These are phyloP conservation scores for Scortum barcoo DNA, from an alignment of 2,113 vertebrate species.

Conservation along the genomic window DNA sequence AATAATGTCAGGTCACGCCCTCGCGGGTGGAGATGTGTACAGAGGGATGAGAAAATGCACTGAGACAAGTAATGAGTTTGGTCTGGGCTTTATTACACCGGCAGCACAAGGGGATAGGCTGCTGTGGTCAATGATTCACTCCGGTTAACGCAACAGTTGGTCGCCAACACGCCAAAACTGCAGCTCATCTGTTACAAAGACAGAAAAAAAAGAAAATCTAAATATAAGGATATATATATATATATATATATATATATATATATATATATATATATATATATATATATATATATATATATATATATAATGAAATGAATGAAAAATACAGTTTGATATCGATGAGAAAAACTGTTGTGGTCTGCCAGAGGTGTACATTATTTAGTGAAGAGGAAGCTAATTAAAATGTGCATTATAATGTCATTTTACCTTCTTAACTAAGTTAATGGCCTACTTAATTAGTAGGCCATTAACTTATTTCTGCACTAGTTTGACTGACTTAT, in stretches of 20 bases:
- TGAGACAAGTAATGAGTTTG: slow-evolving; percentile 38
- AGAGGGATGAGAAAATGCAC: background rate
- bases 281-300: too few relatives aligned
- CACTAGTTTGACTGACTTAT: too few relatives aligned
- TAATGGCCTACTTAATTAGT: too few relatives aligned
- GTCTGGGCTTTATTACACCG: slow-evolving; percentile 16
- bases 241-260: too few relatives aligned
- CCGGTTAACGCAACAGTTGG: background rate
- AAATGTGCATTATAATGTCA: background rate
- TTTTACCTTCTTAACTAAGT: too few relatives aligned
- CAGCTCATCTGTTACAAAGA: background rate
- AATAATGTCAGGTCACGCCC: slow-evolving; percentile 37
- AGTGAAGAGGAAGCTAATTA: background rate
- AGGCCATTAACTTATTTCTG: too few relatives aligned
- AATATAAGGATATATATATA: background rate
- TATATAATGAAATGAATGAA: background rate
- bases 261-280: too few relatives aligned
- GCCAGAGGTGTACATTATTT: background rate
- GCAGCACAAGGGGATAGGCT: background rate
- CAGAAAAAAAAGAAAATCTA: background rate
- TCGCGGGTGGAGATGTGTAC: background rate
- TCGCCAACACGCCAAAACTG: too few relatives aligned
- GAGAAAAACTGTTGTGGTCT: background rate
- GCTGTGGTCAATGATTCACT: background rate
- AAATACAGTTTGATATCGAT: background rate